These are phyloP conservation scores for Octodonta nipae DNA, from an alignment of 2,888 invertebrate species.

Conservation along the genomic window DNA sequence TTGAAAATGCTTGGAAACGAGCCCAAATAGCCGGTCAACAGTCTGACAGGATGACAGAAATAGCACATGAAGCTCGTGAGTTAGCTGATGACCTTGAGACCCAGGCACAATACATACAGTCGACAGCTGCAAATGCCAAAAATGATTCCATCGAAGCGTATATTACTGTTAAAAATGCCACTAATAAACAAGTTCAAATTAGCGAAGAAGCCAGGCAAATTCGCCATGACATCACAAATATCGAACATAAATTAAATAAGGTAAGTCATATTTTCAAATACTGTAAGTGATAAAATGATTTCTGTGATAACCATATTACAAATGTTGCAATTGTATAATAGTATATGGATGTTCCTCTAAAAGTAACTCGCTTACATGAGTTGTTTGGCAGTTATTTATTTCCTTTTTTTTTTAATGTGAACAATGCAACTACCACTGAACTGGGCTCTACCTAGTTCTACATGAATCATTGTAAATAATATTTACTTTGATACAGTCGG, in stretches of 20 bases:
- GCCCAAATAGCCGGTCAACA: slow-evolving; percentile 75
- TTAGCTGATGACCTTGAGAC: slow-evolving; percentile 65
- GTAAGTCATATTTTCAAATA: no score
- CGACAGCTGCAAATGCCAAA: slow-evolving; percentile 65
- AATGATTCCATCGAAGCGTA: slow-evolving; percentile 73
- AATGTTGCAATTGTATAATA: no score
- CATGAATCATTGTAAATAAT: no score
- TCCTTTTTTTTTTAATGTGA: no score
- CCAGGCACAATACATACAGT: slow-evolving; percentile 65
- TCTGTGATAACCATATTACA: no score
- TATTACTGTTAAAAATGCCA: slow-evolving; percentile 57
- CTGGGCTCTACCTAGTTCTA: no score
- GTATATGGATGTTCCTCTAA: no score
- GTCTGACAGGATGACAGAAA: slow-evolving; percentile 78
- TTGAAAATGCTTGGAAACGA: slow-evolving; percentile 64
- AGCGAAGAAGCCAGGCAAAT: slow-evolving; percentile 56
- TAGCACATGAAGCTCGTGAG: slow-evolving; percentile 77
- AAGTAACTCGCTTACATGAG: no score
- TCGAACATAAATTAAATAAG: slow-evolving; percentile 55
- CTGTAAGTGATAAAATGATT: no score
- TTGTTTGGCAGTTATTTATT: no score
- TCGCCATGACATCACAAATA: slow-evolving; percentile 50
- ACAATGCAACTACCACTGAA: no score
- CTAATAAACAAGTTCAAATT: slow-evolving; percentile 26
- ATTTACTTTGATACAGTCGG: no score